Evolutionary conservation across 1,140 invertebrate genomes (phyloP).

Genomic region (Trachymyrmex cornetzi): DNA sequence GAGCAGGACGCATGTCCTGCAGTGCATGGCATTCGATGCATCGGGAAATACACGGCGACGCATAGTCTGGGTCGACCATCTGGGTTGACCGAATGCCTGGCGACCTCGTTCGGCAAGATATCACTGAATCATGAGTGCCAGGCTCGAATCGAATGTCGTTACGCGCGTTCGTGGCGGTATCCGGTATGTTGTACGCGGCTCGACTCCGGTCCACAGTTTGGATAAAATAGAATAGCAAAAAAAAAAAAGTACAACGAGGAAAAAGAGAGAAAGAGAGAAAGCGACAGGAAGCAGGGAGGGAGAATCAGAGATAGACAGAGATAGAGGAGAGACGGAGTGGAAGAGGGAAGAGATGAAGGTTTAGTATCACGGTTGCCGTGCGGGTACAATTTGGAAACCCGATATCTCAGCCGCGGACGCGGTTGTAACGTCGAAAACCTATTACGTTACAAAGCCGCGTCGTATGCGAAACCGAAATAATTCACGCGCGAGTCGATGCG

Average conservation of each 20-base stretch:
- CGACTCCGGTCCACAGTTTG: conserved; percentile 10
- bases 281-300: neutral
- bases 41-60: conserved; percentile 48
- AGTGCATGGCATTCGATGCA: neutral
- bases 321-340: neutral
- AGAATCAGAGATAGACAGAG: too few species aligned
- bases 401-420: conserved; percentile 68
- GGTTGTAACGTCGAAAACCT: conserved; percentile 70
- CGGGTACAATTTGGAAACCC: conserved; percentile 70
- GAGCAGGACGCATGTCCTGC: neutral
- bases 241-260: neutral
- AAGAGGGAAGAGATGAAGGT: conserved; percentile 13
- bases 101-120: conserved; percentile 53
- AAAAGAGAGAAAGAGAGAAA: neutral
- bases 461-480: conserved; percentile 74
- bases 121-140: conserved; percentile 57
- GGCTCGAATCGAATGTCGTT: conserved; percentile 49
- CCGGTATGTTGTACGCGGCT: conserved; percentile 25
- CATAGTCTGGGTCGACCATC: conserved; percentile 40
- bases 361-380: conserved; percentile 45
- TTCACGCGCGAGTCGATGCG: conserved; percentile 61
- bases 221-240: conserved; percentile 44
- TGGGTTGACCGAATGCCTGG: conserved; percentile 33
- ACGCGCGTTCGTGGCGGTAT: conserved; percentile 27
- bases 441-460: conserved; percentile 72